Evolutionary conservation across 2,888 invertebrate genomes (phyloP).

Genomic region (Orthosia gothica): DNA sequence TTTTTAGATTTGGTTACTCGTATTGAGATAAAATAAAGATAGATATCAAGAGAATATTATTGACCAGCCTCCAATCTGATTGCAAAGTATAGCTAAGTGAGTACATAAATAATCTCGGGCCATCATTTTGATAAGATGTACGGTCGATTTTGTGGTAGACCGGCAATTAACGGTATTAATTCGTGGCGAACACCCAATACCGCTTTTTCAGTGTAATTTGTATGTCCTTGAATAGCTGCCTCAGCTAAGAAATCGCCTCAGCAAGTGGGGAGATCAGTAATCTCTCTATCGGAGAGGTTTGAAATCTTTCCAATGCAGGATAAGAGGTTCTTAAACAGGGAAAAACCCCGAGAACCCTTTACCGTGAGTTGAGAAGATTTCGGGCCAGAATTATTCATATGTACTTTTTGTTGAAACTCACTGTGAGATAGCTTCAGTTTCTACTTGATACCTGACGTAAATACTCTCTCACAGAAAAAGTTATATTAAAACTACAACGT

Average conservation of each 20-base stretch:
- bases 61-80: background rate
- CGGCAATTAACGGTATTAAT: background rate
- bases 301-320: too few relatives aligned
- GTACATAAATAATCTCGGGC: background rate
- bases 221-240: too few relatives aligned
- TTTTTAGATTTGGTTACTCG: slow-evolving; percentile 18
- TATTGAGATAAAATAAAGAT: slow-evolving; percentile 14
- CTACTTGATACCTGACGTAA: background rate
- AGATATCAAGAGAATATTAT: background rate
- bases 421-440: too few relatives aligned
- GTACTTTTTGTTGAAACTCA: too few relatives aligned
- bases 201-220: background rate
- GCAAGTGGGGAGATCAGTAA: too few relatives aligned
- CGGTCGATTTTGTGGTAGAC: background rate
- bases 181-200: background rate
- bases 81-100: background rate
- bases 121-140: background rate
- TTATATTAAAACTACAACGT: background rate
- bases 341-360: too few relatives aligned
- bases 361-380: too few relatives aligned
- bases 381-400: too few relatives aligned
- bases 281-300: too few relatives aligned
- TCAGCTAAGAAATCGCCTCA: too few relatives aligned
- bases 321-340: too few relatives aligned
- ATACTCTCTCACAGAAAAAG: background rate